Evolutionary conservation across 92 coral and sea anemone species (phyloP), one percentile per base, ranked within the genome.

Genomic region (Diadumene lineata): DNA sequence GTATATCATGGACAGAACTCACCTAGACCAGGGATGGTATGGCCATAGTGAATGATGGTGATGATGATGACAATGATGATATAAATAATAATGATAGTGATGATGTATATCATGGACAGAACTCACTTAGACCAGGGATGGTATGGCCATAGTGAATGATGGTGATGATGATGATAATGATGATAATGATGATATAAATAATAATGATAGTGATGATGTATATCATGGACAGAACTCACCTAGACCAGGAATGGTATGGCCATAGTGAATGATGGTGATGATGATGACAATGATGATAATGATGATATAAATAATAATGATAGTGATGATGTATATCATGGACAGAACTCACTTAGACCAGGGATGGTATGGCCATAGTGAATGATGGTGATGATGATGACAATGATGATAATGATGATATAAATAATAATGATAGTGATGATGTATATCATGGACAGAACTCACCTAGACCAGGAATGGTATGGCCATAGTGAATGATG

Each of bases 171-270:
- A 27, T 57, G 17, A 17, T 57, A 19, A 17, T 57, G 64, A 17
- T 57, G 64, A 19, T 57, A 17, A 27, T 57, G 17, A 57, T 57
- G 64, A 17, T 57, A 19, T 6, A 6, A 27, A 22, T 57, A 19
- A 57, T 27, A 19, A 17, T 57, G 64, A 19, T 57, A 17, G 64
- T 57, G 64, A 17, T 57, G 64, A 57, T 57, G n/a, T n/a, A n/a
- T n/a, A n/a, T n/a, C n/a, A n/a, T n/a, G n/a, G n/a, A n/a, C n/a
- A n/a, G n/a, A n/a, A n/a, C n/a, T n/a, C n/a, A n/a, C n/a, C n/a
- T n/a, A n/a, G n/a, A n/a, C n/a, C n/a, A n/a, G n/a, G n/a, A 27
- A 57, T 57, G 64, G 64, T 57, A 57, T 57, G 64, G 18, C 18
- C 8, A 57, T 57, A 19, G 31, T 57, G 64, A 27, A 17, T 57